Conservation (phyloP, 2,888 invertebrate species). For the Lithophane ornitopus region DNA sequence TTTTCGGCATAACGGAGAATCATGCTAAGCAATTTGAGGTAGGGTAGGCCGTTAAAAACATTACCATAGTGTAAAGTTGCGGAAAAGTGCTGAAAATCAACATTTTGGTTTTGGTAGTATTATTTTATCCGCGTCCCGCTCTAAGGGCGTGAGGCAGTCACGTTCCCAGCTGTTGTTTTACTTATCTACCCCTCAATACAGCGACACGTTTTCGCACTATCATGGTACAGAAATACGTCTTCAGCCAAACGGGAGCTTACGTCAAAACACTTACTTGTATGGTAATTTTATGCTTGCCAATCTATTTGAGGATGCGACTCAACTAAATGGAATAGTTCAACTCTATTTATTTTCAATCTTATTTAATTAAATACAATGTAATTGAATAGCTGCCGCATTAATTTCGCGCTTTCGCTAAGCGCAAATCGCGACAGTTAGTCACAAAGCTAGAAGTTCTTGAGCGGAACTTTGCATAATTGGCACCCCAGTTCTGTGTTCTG, state of each 20-base stretch:
- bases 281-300: slow-evolving; percentile 48
- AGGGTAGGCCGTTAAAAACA: too few relatives aligned
- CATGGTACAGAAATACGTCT: slow-evolving; percentile 48
- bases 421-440: slow-evolving; percentile 78
- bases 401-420: slow-evolving; percentile 60
- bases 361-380: slow-evolving; percentile 54
- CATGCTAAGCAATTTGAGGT: too few relatives aligned
- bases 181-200: slow-evolving; percentile 36
- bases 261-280: slow-evolving; percentile 50
- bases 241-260: slow-evolving; percentile 33
- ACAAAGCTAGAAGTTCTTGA: slow-evolving; percentile 79
- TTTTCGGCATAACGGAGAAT: too few relatives aligned
- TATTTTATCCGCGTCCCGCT: slow-evolving; percentile 17
- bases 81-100: not conserved
- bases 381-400: slow-evolving; percentile 55
- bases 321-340: slow-evolving; percentile 30
- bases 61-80: not conserved
- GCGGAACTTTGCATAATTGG: slow-evolving; percentile 85
- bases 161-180: slow-evolving; percentile 45
- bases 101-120: slow-evolving; percentile 4
- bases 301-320: slow-evolving; percentile 30
- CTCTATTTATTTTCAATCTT: slow-evolving; percentile 45
- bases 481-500: slow-evolving; percentile 69
- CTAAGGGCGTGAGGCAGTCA: slow-evolving; percentile 17
- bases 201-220: slow-evolving; percentile 55